A percentile compares a stretch with the other conserved stretches of the same genome.
Conservation (phyloP, 2,888 invertebrate species). For the Mesorhabditis sp. region DNA sequence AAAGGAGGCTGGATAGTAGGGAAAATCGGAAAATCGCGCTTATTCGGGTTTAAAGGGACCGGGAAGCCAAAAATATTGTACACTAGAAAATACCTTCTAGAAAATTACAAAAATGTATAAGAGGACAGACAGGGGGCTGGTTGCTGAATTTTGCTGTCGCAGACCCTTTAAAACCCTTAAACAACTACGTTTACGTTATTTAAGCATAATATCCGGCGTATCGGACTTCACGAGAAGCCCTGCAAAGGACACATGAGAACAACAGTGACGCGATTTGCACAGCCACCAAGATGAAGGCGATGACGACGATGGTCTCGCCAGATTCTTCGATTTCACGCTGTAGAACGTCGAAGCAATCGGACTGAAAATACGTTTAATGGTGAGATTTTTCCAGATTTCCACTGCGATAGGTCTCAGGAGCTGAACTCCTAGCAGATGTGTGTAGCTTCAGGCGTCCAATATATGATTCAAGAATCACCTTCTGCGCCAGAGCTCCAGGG, state of each 20-base stretch:
- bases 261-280: slow-evolving; percentile 45
- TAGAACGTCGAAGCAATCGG: slow-evolving; percentile 47
- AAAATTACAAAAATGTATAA: neutral
- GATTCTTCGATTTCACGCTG: slow-evolving; percentile 34
- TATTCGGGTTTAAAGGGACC: too few relatives aligned
- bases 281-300: slow-evolving; percentile 30
- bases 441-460: too few relatives aligned
- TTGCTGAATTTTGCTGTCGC: neutral
- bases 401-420: slow-evolving; percentile 1
- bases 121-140: neutral
- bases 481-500: slow-evolving; percentile 2
- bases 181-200: neutral
- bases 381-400: neutral
- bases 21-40: too few relatives aligned
- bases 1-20: too few relatives aligned
- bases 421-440: slow-evolving; percentile 31
- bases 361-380: slow-evolving; percentile 25
- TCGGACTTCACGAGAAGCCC: slow-evolving; percentile 44
- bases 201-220: slow-evolving; percentile 39
- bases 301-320: slow-evolving; percentile 35
- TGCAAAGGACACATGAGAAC: slow-evolving; percentile 51
- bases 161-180: neutral
- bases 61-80: too few relatives aligned
- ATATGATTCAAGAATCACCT: slow-evolving; percentile 7
- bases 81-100: too few relatives aligned